These are phyloP conservation scores for Hydrozoanthus gracilis DNA, from an alignment of 92 coral and sea anemone genomes.

Conservation along the genomic window DNA sequence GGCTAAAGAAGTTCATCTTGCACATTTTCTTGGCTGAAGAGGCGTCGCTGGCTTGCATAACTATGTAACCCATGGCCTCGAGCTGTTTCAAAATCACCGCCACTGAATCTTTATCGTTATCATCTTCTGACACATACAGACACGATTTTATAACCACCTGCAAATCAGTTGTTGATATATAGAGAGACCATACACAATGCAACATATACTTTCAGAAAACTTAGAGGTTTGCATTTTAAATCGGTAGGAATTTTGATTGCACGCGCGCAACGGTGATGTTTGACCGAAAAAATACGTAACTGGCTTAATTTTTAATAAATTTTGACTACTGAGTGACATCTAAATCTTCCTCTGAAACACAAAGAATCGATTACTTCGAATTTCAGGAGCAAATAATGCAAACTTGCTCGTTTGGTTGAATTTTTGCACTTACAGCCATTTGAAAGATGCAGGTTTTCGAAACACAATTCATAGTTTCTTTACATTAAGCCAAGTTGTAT, in stretches of 20 bases:
- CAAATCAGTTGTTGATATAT: no score
- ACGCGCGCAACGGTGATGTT: slow-evolving; percentile 2
- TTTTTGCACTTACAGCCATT: slow-evolving; percentile 10
- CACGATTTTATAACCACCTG: slow-evolving; percentile 39
- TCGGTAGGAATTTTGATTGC: not conserved
- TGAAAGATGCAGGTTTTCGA: not conserved
- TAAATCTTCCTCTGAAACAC: not conserved
- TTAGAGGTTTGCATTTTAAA: not conserved
- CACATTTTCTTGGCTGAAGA: slow-evolving; percentile 41
- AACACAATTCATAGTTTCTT: no score
- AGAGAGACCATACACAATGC: no score
- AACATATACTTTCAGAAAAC: not conserved
- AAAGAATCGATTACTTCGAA: not conserved
- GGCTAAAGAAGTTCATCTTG: slow-evolving; percentile 45
- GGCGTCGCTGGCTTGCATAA: slow-evolving; percentile 13
- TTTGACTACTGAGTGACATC: no score
- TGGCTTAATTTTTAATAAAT: no score
- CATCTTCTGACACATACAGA: slow-evolving; percentile 29
- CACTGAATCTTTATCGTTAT: not conserved
- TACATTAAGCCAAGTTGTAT: no score
- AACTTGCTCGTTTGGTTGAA: not conserved
- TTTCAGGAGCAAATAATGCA: not conserved
- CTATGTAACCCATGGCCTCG: slow-evolving; percentile 39
- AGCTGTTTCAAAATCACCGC: slow-evolving; percentile 25
- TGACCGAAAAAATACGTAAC: not conserved